Percentiles rank a stretch among this genome's conserved stretches.
Conservation (phyloP, 2,113 vertebrate genomes). For the Hiodon tergisus region DNA sequence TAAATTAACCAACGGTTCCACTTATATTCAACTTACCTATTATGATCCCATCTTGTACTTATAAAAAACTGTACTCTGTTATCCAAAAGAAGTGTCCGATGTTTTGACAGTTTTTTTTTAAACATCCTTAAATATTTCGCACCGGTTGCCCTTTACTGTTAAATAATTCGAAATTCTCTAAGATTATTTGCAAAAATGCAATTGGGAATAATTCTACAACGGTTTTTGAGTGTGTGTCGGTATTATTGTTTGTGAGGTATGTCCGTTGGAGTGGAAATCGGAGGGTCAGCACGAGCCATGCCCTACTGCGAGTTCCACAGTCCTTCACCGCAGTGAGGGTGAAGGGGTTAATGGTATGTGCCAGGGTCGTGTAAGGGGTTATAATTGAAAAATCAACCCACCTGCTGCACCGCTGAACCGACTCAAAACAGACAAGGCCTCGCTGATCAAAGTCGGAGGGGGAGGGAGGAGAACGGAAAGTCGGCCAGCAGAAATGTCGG, state of each 20-base stretch:
- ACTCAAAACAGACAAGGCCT: slow-evolving; percentile 39
- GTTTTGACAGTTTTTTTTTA: too few species aligned
- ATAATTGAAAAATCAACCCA: slow-evolving; percentile 43
- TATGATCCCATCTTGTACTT: too few species aligned
- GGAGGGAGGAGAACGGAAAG: slow-evolving; percentile 25
- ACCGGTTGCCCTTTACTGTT: too few species aligned
- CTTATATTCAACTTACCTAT: too few species aligned
- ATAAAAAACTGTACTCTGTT: too few species aligned
- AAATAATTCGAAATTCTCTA: too few species aligned
- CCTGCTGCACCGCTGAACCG: slow-evolving; percentile 38
- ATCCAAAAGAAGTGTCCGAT: too few species aligned
- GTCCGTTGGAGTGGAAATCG: not conserved
- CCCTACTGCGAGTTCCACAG: not conserved
- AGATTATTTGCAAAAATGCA: not conserved
- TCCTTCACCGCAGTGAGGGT: not conserved
- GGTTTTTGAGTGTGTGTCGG: not conserved
- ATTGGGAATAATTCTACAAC: not conserved
- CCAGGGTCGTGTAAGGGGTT: slow-evolving; percentile 11
- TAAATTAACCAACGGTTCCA: too few species aligned
- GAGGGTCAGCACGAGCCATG: slow-evolving; percentile 6
- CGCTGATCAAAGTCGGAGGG: slow-evolving; percentile 39
- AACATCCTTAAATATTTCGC: too few species aligned
- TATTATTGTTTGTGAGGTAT: not conserved
- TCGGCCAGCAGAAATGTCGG: slow-evolving; percentile 4
- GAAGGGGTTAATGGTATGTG: slow-evolving; percentile 30